phyloP scores from a whole-genome alignment of 2,797 vertebrate genomes.

The Callimico goeldii region DNA sequence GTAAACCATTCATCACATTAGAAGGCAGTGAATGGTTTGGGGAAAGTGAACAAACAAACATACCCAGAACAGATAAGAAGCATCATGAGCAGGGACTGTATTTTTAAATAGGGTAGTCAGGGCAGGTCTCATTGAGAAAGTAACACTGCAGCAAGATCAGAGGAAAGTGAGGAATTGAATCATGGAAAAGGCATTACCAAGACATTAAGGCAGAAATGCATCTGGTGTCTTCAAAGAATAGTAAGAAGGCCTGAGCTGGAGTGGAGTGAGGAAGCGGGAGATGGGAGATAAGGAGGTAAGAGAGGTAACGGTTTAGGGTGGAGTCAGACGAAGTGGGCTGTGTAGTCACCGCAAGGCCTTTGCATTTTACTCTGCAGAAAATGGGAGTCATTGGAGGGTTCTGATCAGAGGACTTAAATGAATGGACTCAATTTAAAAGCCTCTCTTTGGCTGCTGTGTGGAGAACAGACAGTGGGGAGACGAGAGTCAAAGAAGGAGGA shows the following conservation, averaged over 20 bases:
- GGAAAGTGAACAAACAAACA: not conserved
- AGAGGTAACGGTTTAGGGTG: not conserved
- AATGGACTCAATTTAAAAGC: not conserved
- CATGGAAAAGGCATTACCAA: not conserved
- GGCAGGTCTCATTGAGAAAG: not conserved
- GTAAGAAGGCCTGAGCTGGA: not conserved
- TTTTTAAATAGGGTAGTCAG: not conserved
- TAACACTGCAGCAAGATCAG: not conserved
- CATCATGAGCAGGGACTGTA: not conserved
- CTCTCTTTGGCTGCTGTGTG: not conserved
- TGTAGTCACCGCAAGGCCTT: not conserved
- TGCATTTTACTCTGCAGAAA: not conserved
- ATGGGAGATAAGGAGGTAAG: not conserved
- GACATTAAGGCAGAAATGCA: not conserved
- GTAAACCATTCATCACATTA: not conserved
- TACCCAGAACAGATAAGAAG: not conserved
- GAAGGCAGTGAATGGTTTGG: not conserved
- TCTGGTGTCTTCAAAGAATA: not conserved
- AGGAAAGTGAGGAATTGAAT: not conserved
- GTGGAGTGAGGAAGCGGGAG: not conserved
- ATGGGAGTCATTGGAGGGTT: not conserved
- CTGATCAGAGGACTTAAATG: not conserved
- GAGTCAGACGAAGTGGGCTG: not conserved
- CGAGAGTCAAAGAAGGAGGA: not conserved
- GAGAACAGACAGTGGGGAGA: not conserved